Evolutionary conservation across 2,797 vertebrate species (phyloP).

Genomic region (Borostomias antarcticus): DNA sequence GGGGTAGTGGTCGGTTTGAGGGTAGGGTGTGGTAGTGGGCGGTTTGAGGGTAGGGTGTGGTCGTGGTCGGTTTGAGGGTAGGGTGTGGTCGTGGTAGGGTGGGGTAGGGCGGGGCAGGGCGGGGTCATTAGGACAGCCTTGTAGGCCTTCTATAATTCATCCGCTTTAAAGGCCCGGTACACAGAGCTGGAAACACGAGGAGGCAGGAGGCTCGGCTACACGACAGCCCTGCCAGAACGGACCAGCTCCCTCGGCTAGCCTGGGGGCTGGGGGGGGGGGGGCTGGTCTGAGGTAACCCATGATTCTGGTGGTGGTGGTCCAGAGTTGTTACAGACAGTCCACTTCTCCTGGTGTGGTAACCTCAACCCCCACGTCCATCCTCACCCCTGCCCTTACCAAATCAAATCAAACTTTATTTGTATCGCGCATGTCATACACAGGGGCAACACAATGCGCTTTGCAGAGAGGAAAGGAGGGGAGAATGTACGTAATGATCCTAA

Average conservation of each 20-base stretch:
- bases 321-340: constrained; percentile 27
- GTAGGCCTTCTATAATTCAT: constrained; percentile 75
- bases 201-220: constrained; percentile 54
- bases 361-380: not conserved
- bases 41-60: constrained; percentile 3
- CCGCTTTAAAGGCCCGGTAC: constrained; percentile 63
- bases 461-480: too few relatives aligned
- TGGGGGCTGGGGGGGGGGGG: constrained; percentile 36
- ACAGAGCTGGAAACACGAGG: constrained; percentile 65
- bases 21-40: too few relatives aligned
- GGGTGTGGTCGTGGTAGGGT: too few relatives aligned
- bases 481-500: too few relatives aligned
- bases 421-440: too few relatives aligned
- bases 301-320: constrained; percentile 19
- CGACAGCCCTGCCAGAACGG: constrained; percentile 52
- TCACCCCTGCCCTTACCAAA: not conserved
- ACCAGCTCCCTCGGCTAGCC: constrained; percentile 60
- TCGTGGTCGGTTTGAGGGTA: constrained; percentile 7
- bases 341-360: constrained; percentile 27
- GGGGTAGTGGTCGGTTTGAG: constrained; percentile 6
- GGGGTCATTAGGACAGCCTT: constrained; percentile 71
- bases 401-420: too few relatives aligned
- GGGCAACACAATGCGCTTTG: too few relatives aligned
- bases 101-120: constrained; percentile 22
- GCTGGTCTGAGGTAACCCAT: too few relatives aligned